These are phyloP conservation scores for Oryzias curvinotus DNA, from an alignment of 2,113 vertebrate species.

Conservation along the genomic window DNA sequence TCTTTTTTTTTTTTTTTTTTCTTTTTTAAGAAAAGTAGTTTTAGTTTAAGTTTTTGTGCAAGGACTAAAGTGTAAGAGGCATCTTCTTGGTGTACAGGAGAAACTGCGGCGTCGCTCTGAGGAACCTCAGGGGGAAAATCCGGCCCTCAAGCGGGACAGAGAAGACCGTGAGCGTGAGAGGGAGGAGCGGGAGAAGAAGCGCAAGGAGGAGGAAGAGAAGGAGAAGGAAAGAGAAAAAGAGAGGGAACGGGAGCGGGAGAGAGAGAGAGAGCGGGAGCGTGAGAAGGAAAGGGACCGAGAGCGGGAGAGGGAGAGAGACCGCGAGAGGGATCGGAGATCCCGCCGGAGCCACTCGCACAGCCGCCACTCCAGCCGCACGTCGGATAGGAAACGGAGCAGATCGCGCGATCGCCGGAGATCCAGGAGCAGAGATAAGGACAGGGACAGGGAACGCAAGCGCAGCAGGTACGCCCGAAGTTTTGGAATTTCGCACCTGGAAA, in stretches of 20 bases:
- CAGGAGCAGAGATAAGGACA: slow-evolving; percentile 88
- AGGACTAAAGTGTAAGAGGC: neutral
- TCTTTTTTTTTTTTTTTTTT: too few species aligned
- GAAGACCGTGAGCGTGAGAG: slow-evolving; percentile 69
- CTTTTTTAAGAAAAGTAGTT: too few species aligned
- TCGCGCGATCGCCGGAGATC: slow-evolving; percentile 93
- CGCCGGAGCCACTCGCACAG: slow-evolving; percentile 91
- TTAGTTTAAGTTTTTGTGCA: neutral
- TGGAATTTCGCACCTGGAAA: neutral
- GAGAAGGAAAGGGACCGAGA: slow-evolving; percentile 82
- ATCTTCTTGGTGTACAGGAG: slow-evolving; percentile 56
- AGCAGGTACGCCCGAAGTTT: slow-evolving; percentile 82
- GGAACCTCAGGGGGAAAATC: slow-evolving; percentile 72
- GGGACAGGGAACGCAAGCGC: slow-evolving; percentile 86
- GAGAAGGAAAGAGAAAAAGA: slow-evolving; percentile 87
- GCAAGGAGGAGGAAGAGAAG: slow-evolving; percentile 74
- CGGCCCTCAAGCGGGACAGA: slow-evolving; percentile 66
- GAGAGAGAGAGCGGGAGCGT: slow-evolving; percentile 80
- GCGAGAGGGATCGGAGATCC: slow-evolving; percentile 85
- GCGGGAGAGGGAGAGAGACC: slow-evolving; percentile 78
- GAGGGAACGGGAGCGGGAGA: slow-evolving; percentile 81
- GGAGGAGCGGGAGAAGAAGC: slow-evolving; percentile 85
- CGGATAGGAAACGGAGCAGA: slow-evolving; percentile 90
- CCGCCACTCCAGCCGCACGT: slow-evolving; percentile 90
- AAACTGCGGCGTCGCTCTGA: slow-evolving; percentile 80